phyloP scores from a whole-genome alignment of 2,888 invertebrate species.

The Aphelenchoides bicaudatus region DNA sequence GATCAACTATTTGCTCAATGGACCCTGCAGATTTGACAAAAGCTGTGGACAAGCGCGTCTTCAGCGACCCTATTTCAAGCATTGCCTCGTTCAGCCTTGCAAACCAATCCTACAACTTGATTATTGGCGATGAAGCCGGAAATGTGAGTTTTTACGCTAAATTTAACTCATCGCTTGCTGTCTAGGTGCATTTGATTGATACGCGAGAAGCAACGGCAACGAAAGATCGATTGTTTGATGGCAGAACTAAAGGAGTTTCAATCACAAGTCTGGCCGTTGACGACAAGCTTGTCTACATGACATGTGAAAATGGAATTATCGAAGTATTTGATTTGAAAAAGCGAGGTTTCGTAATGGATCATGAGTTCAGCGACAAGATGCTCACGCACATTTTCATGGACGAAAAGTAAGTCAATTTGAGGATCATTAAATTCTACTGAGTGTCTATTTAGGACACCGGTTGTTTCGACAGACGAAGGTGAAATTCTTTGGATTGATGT shows the following conservation, averaged over 20 bases:
- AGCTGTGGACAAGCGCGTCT: neutral
- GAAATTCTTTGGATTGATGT: slow-evolving; percentile 6
- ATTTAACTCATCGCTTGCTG: neutral
- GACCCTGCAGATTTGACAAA: neutral
- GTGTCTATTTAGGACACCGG: slow-evolving; percentile 5
- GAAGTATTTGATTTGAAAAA: neutral
- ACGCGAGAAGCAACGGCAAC: neutral
- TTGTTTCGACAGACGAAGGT: slow-evolving; percentile 7
- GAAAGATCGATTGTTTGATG: neutral
- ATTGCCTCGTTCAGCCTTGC: neutral
- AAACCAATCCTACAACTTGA: neutral
- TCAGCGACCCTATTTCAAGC: neutral
- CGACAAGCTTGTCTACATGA: neutral
- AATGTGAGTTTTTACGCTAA: neutral
- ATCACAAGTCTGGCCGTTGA: neutral
- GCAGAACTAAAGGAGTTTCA: neutral
- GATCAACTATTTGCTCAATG: neutral
- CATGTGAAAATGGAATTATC: slow-evolving; percentile 6
- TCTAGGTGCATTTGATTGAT: neutral
- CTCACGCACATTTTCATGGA: slow-evolving; percentile 2
- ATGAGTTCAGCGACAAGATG: slow-evolving; percentile 10
- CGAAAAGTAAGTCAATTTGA: neutral
- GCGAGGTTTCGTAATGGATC: too few relatives aligned
- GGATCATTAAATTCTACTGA: neutral
- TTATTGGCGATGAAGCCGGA: slow-evolving; percentile 12